These are phyloP conservation scores for Perognathus longimembris DNA, from an alignment of 2,113 vertebrate species.

Conservation along the genomic window DNA sequence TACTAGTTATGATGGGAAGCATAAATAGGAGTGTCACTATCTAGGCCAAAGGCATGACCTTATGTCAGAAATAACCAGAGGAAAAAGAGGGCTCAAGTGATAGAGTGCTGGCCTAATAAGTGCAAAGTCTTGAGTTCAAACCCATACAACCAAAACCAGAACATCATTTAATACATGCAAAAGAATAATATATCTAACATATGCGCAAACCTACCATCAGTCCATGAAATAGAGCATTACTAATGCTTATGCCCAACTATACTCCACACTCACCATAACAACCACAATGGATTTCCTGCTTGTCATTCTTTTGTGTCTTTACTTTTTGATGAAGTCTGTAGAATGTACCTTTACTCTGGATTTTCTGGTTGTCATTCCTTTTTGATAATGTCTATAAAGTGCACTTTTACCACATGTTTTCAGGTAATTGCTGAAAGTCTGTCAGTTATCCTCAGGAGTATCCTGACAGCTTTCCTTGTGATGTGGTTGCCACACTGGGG, in stretches of 20 bases:
- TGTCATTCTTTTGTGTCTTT: background rate
- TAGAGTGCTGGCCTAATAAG: too few relatives aligned
- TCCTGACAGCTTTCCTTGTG: slow-evolving; percentile 91
- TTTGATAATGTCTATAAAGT: background rate
- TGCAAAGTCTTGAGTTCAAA: too few relatives aligned
- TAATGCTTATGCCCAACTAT: background rate
- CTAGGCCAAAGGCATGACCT: too few relatives aligned
- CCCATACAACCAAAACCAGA: too few relatives aligned
- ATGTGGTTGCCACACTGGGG: slow-evolving; percentile 92
- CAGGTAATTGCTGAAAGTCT: slow-evolving; percentile 95
- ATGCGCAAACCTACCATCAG: background rate
- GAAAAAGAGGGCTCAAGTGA: too few relatives aligned
- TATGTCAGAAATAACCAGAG: too few relatives aligned
- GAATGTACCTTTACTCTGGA: slow-evolving; percentile 6
- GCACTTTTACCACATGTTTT: slow-evolving; percentile 52
- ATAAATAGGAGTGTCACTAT: too few relatives aligned
- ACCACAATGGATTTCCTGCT: background rate
- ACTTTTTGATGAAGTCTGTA: background rate
- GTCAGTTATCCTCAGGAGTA: slow-evolving; percentile 92
- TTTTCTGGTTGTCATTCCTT: background rate
- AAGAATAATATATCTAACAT: background rate
- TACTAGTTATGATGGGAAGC: too few relatives aligned
- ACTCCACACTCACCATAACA: background rate
- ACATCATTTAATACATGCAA: background rate
- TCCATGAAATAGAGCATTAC: slow-evolving; percentile 29